Evolutionary conservation across 2,797 vertebrate genomes (phyloP).

Genomic region (Oophaga sylvatica): DNA sequence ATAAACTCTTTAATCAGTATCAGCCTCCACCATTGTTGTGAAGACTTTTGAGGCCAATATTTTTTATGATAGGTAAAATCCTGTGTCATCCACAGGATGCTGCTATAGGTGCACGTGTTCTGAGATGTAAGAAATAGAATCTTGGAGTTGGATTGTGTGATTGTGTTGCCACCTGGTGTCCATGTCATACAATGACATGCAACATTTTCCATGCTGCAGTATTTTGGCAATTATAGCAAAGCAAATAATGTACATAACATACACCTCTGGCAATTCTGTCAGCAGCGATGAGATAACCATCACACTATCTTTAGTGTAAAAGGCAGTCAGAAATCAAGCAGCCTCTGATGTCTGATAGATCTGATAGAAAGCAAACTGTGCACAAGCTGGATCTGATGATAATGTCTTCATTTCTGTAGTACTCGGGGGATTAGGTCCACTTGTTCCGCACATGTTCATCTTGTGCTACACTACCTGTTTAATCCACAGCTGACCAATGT

Average conservation of each 20-base stretch:
- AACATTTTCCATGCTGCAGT: conserved; percentile 4
- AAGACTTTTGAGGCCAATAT: not conserved
- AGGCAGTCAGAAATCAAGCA: conserved; percentile 20
- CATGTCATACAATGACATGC: not conserved
- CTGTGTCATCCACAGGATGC: not conserved
- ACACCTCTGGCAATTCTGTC: conserved; percentile 1
- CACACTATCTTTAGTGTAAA: not conserved
- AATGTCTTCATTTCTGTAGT: not conserved
- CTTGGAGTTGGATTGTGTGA: not conserved
- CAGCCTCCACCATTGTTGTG: not conserved
- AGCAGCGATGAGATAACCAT: conserved; percentile 32
- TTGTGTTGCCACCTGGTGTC: conserved; percentile 41
- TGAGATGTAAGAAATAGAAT: not conserved
- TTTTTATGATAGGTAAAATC: not conserved
- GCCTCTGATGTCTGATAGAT: conserved; percentile 6
- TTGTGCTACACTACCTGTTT: not conserved
- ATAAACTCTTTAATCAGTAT: not conserved
- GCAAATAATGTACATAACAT: not conserved
- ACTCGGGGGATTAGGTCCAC: not conserved
- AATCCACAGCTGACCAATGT: not conserved
- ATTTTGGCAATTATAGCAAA: conserved; percentile 1
- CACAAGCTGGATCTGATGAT: not conserved
- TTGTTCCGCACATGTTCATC: not conserved
- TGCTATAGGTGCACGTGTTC: not conserved
- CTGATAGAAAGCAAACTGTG: conserved; percentile 8